Conservation (phyloP, 2,888 invertebrate species). For the Heliconius hortense region DNA sequence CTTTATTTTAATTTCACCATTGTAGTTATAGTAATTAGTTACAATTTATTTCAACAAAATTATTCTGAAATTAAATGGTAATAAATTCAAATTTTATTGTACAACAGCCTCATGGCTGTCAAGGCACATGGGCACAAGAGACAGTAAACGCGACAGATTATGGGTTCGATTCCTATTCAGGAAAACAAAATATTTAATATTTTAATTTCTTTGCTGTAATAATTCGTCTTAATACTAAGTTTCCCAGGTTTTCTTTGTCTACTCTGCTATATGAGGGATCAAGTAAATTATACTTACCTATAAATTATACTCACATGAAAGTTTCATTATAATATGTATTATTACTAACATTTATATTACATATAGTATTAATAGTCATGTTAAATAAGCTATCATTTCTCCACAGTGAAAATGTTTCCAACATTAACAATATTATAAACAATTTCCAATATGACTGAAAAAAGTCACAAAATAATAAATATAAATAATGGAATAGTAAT, state of each 20-base stretch:
- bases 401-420: constrained; percentile 91
- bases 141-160: no score
- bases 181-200: no score
- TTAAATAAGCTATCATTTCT: constrained; percentile 68
- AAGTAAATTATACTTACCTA: no score
- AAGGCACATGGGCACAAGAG: no score
- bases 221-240: neutral
- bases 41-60: no score
- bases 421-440: constrained; percentile 87
- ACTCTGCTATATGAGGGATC: neutral
- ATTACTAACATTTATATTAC: constrained; percentile 51
- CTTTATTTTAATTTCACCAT: no score
- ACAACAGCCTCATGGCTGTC: no score
- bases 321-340: constrained; percentile 53
- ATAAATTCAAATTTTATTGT: no score
- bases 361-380: constrained; percentile 59
- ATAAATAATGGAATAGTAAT: neutral
- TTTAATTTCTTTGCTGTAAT: no score
- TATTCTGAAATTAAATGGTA: no score
- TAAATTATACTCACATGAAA: constrained; percentile 56
- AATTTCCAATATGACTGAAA: constrained; percentile 89
- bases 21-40: no score
- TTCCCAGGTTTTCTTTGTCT: neutral
- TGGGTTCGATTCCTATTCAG: no score
- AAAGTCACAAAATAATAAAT: constrained; percentile 42